A percentile compares a stretch with the other conserved stretches of the same genome.
phyloP scores from a whole-genome alignment of 2,888 invertebrate species.

The Pandemis corylana region DNA sequence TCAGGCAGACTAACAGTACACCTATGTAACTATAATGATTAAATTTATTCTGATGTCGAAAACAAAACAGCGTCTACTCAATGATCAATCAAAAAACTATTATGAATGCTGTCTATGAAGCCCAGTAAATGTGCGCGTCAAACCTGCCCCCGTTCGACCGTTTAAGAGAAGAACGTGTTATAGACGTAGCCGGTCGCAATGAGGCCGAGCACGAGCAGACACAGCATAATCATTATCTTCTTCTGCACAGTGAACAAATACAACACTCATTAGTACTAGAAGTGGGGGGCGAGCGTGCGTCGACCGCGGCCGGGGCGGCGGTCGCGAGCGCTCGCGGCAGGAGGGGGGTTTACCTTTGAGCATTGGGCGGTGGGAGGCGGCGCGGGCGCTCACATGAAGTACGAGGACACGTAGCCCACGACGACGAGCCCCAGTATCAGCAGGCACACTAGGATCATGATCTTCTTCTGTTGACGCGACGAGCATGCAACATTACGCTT shows the following conservation, averaged over 20 bases:
- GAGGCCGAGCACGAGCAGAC: constrained; percentile 92
- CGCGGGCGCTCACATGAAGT: constrained; percentile 81
- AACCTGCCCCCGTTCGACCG: constrained; percentile 77
- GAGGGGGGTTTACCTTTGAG: constrained; percentile 74
- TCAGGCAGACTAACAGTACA: constrained; percentile 22
- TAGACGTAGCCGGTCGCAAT: constrained; percentile 86
- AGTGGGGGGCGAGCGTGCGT: constrained; percentile 61
- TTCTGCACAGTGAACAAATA: constrained; percentile 89
- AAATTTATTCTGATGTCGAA: constrained; percentile 35
- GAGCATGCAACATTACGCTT: constrained; percentile 81
- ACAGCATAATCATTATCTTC: constrained; percentile 97
- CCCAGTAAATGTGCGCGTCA: constrained; percentile 68
- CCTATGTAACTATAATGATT: constrained; percentile 33
- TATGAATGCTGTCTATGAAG: constrained; percentile 68
- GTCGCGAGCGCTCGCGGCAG: constrained; percentile 49
- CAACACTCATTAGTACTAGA: constrained; percentile 77
- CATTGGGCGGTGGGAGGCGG: constrained; percentile 59
- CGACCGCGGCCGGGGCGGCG: constrained; percentile 43
- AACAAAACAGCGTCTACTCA: constrained; percentile 56
- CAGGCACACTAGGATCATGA: constrained; percentile 96
- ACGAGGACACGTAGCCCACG: constrained; percentile 88
- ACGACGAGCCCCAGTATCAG: constrained; percentile 92
- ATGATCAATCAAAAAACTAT: constrained; percentile 54
- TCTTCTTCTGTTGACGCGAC: constrained; percentile 91
- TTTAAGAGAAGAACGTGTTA: constrained; percentile 83